A percentile compares a stretch with the other conserved stretches of the same genome.
phyloP scores from a whole-genome alignment of 1,140 invertebrate genomes.

The Diorhabda sublineata region DNA sequence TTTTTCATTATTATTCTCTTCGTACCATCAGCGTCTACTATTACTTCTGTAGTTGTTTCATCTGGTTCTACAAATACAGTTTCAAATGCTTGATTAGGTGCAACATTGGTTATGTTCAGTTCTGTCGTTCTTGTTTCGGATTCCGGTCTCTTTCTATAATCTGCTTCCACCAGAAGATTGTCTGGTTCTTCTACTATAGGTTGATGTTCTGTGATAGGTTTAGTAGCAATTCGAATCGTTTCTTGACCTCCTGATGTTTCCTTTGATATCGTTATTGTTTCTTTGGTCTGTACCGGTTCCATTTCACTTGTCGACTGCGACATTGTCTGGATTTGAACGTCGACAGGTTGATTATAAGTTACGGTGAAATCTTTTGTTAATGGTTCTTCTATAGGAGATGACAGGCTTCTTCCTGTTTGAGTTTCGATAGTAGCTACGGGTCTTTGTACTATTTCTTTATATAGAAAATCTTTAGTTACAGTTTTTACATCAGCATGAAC shows the following conservation, averaged over 20 bases:
- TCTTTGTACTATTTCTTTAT: conserved; percentile 27
- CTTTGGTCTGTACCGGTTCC: conserved; percentile 48
- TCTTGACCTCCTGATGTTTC: conserved; percentile 64
- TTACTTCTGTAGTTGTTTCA: conserved; percentile 71
- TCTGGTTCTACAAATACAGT: conserved; percentile 73
- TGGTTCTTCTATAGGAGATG: conserved; percentile 37
- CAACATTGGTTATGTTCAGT: conserved; percentile 60
- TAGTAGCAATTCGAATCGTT: conserved; percentile 73
- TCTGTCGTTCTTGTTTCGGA: conserved; percentile 50
- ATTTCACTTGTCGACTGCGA: conserved; percentile 42
- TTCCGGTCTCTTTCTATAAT: conserved; percentile 58
- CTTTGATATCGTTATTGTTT: conserved; percentile 68
- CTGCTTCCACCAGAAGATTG: conserved; percentile 68
- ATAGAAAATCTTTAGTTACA: conserved; percentile 32
- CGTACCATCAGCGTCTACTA: conserved; percentile 75
- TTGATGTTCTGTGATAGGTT: conserved; percentile 51
- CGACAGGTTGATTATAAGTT: conserved; percentile 51
- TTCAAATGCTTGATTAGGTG: conserved; percentile 69
- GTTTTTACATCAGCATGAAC: conserved; percentile 27
- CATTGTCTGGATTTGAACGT: conserved; percentile 60
- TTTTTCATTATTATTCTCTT: conserved; percentile 74
- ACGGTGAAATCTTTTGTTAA: conserved; percentile 48
- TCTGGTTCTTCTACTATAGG: conserved; percentile 49
- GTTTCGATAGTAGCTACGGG: conserved; percentile 49
- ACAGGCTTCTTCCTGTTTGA: conserved; percentile 56